Evolutionary conservation across 2,888 invertebrate genomes (phyloP).

Genomic region (Sesia bembeciformis): DNA sequence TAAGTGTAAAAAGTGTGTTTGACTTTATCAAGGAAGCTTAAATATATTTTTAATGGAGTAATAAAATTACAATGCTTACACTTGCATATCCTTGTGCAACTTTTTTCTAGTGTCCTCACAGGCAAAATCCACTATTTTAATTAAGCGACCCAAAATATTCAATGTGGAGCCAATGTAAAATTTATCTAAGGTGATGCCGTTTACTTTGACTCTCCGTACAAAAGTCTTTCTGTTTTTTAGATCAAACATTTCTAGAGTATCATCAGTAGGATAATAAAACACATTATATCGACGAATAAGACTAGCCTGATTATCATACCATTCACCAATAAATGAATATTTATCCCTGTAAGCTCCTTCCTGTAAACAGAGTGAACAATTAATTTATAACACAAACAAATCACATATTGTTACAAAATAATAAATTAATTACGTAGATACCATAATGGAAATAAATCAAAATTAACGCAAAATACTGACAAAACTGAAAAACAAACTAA

Average conservation of each 20-base stretch:
- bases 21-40: too few species aligned
- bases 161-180: slow-evolving; percentile 84
- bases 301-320: slow-evolving; percentile 88
- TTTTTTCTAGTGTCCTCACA: slow-evolving; percentile 79
- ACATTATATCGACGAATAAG: slow-evolving; percentile 83
- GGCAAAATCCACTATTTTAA: slow-evolving; percentile 82
- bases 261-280: slow-evolving; percentile 84
- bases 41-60: background rate
- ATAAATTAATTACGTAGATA: background rate
- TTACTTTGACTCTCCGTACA: slow-evolving; percentile 79
- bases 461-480: background rate
- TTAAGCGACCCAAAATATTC: slow-evolving; percentile 81
- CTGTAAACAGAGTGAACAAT: slow-evolving; percentile 16
- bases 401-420: background rate
- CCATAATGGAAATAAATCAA: background rate
- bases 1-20: background rate
- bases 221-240: slow-evolving; percentile 77
- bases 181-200: slow-evolving; percentile 77
- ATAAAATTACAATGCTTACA: slow-evolving; percentile 53
- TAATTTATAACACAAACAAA: background rate
- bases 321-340: slow-evolving; percentile 83
- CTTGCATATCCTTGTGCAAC: slow-evolving; percentile 77
- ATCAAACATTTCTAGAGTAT: slow-evolving; percentile 87
- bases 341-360: slow-evolving; percentile 70
- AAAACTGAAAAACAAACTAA: background rate